These are phyloP conservation scores for Strigamia transsilvanica DNA, from an alignment of 2,888 invertebrate genomes.

Conservation along the genomic window DNA sequence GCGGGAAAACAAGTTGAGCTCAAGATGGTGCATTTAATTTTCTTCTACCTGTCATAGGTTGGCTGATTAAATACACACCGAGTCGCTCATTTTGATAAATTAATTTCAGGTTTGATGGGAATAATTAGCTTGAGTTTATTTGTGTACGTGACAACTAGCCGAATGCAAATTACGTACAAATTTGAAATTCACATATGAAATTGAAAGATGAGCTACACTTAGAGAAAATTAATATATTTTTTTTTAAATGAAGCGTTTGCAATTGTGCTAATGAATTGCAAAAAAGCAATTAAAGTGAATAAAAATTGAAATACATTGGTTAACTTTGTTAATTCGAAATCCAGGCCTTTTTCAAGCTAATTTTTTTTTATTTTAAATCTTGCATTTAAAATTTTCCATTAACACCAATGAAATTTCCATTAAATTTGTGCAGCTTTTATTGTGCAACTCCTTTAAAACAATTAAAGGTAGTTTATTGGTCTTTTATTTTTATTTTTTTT, in stretches of 20 bases:
- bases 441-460: too few relatives aligned
- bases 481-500: background rate
- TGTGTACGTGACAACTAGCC: background rate
- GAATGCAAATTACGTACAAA: background rate
- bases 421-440: too few relatives aligned
- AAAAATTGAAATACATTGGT: background rate
- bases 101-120: slow-evolving; percentile 11
- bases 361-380: background rate
- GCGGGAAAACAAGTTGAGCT: slow-evolving; percentile 36
- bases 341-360: too few relatives aligned
- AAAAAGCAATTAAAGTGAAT: background rate
- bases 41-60: slow-evolving; percentile 24
- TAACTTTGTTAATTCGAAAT: background rate
- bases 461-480: background rate
- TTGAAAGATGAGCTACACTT: background rate
- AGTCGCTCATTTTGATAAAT: slow-evolving; percentile 22
- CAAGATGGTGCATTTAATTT: slow-evolving; percentile 39
- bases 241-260: too few relatives aligned
- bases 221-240: too few relatives aligned
- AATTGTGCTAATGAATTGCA: too few relatives aligned
- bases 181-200: background rate
- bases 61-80: background rate
- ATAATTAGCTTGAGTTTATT: background rate
- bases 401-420: background rate
- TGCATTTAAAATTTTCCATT: background rate